phyloP scores from a whole-genome alignment of 2,797 vertebrate genomes.

The Tiaroga cobitis region DNA sequence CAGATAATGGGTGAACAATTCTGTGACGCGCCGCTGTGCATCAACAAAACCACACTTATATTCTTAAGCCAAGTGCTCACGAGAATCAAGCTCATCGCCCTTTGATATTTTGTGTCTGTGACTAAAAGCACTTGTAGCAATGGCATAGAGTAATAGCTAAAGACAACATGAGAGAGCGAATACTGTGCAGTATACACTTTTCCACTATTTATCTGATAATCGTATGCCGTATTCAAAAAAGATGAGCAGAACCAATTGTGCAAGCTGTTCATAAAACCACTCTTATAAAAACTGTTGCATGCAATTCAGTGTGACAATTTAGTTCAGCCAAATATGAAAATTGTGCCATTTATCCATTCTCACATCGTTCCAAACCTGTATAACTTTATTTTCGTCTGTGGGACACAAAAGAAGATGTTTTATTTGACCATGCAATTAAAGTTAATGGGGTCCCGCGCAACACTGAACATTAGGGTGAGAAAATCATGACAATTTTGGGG shows the following conservation, averaged over 20 bases:
- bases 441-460: background rate
- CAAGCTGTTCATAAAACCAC: background rate
- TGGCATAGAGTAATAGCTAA: background rate
- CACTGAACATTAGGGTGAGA: background rate
- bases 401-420: background rate
- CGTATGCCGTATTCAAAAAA: background rate
- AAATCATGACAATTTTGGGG: background rate
- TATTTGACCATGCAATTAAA: background rate
- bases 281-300: background rate
- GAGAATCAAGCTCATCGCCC: background rate
- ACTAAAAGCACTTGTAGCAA: background rate
- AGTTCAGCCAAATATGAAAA: background rate
- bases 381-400: background rate
- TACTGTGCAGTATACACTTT: background rate
- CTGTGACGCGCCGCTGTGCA: background rate
- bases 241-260: background rate
- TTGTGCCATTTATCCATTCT: background rate
- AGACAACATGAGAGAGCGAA: background rate
- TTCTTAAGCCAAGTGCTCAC: background rate
- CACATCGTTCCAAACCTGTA: background rate
- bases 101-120: background rate
- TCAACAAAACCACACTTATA: constrained; percentile 8
- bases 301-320: background rate
- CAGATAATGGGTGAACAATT: constrained; percentile 29
- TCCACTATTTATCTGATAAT: background rate